Evolutionary conservation across 2,888 invertebrate species (phyloP).

Genomic region (Leptinotarsa rubiginosa): DNA sequence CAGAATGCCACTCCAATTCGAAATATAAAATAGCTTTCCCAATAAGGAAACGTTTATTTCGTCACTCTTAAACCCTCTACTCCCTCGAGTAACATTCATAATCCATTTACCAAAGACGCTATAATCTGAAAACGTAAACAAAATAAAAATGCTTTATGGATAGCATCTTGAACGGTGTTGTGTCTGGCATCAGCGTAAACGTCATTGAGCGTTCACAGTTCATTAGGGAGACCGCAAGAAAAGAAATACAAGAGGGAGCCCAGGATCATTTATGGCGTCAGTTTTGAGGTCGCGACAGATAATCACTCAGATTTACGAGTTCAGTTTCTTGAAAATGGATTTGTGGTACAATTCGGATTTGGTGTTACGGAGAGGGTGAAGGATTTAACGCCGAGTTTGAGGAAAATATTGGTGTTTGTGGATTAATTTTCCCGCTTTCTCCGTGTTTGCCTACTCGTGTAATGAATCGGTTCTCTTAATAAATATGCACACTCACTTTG

Average conservation of each 20-base stretch:
- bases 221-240: conserved; percentile 50
- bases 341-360: neutral
- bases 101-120: conserved; percentile 35
- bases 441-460: too few relatives aligned
- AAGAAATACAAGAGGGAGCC: conserved; percentile 27
- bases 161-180: conserved; percentile 45
- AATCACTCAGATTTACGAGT: conserved; percentile 40
- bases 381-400: neutral
- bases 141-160: conserved; percentile 46
- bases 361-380: neutral
- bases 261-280: conserved; percentile 48
- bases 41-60: conserved; percentile 10
- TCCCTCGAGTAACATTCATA: conserved; percentile 23
- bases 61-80: neutral
- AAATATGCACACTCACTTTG: too few relatives aligned
- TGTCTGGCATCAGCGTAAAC: conserved; percentile 56
- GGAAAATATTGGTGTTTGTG: neutral
- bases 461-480: too few relatives aligned
- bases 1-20: neutral
- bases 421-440: neutral
- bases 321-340: neutral
- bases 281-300: conserved; percentile 55
- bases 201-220: conserved; percentile 58
- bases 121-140: conserved; percentile 38
- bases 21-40: neutral